Evolutionary conservation across 1,140 invertebrate genomes (phyloP).

Genomic region (Paraescarpia echinospica): DNA sequence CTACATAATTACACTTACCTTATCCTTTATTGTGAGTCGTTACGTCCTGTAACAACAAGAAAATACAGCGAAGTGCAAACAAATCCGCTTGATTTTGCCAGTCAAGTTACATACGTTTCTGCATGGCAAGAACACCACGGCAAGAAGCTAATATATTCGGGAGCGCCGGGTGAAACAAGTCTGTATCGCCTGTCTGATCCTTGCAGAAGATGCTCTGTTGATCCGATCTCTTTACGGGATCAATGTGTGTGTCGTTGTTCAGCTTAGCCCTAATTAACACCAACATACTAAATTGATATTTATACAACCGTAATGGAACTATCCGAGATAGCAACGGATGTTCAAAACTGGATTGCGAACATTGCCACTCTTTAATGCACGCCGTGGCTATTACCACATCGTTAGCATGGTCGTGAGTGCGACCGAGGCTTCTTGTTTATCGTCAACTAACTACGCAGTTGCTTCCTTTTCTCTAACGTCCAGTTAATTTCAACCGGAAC

Average conservation of each 20-base stretch:
- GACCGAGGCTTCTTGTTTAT: not conserved
- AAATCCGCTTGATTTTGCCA: not conserved
- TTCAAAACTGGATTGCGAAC: not conserved
- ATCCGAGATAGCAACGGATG: not conserved
- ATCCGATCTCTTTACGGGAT: not conserved
- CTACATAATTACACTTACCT: slow-evolving; percentile 2
- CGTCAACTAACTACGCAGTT: not conserved
- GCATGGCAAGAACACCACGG: not conserved
- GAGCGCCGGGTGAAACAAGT: not conserved
- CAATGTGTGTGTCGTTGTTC: not conserved
- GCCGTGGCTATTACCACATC: not conserved
- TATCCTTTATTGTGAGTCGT: not conserved
- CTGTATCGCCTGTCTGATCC: not conserved
- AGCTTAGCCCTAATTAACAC: not conserved
- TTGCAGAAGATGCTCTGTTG: not conserved
- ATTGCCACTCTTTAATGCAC: not conserved
- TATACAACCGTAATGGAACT: not conserved
- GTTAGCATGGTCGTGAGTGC: not conserved
- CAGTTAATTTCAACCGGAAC: not conserved
- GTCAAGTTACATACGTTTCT: not conserved
- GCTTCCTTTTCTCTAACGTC: not conserved
- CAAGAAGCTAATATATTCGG: not conserved
- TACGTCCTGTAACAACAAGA: not conserved
- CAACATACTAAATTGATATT: not conserved
- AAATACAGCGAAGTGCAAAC: not conserved